These are phyloP conservation scores for Sebastes elongatus DNA, from an alignment of 2,797 vertebrate species.

Conservation along the genomic window DNA sequence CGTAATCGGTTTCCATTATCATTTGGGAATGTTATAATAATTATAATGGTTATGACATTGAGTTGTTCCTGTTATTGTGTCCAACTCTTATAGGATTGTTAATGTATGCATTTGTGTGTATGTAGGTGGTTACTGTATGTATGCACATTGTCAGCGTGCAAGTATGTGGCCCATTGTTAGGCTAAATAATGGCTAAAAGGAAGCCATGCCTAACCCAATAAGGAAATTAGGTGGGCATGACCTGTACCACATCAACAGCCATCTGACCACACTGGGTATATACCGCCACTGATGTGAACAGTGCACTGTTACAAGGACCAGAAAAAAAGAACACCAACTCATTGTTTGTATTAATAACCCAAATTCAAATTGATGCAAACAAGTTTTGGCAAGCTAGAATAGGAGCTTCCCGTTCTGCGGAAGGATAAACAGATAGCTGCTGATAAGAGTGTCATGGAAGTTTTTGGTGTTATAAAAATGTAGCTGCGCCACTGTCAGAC, in stretches of 20 bases:
- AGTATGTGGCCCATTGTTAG: background rate
- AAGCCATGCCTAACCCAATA: background rate
- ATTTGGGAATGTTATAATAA: background rate
- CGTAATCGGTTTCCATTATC: background rate
- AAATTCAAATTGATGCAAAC: conserved; percentile 65
- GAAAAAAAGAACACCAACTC: background rate
- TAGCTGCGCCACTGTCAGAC: background rate
- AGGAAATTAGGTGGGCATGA: conserved; percentile 24
- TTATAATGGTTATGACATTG: background rate
- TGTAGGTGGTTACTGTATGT: background rate
- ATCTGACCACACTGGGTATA: background rate
- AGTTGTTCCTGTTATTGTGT: background rate
- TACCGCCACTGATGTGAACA: background rate
- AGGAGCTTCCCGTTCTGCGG: background rate
- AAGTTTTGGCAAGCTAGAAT: background rate
- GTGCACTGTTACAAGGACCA: background rate
- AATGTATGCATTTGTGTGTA: background rate
- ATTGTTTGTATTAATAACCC: background rate
- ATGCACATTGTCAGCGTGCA: background rate
- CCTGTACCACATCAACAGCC: background rate
- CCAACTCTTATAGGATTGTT: background rate
- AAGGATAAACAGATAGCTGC: conserved; percentile 1
- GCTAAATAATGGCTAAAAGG: background rate
- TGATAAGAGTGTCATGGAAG: background rate
- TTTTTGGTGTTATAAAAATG: background rate